Percentiles rank a stretch among this genome's conserved stretches.
Conservation (phyloP, 2,888 invertebrate genomes). For the Thysanoteuthis rhombus region DNA sequence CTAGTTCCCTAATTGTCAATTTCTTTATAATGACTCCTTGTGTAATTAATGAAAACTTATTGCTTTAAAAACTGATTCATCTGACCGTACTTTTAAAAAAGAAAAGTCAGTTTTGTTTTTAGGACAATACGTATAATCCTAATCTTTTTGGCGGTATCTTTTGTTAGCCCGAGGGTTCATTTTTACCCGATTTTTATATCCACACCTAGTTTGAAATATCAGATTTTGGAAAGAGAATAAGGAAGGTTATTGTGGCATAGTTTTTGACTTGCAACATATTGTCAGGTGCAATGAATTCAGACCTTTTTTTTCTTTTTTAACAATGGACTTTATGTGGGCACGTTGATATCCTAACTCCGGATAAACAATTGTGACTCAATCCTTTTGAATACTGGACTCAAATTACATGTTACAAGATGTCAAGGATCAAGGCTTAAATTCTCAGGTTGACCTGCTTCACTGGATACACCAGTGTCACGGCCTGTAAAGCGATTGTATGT, state of each 20-base stretch:
- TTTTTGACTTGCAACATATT: background rate
- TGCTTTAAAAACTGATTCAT: too few species aligned
- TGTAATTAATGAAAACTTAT: too few species aligned
- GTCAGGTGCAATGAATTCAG: background rate
- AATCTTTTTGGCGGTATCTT: too few species aligned
- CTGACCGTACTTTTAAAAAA: too few species aligned
- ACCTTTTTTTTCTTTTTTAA: background rate
- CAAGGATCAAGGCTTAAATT: background rate
- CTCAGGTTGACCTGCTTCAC: background rate
- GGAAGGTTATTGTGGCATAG: background rate
- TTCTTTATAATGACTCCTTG: too few species aligned
- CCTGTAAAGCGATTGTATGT: background rate
- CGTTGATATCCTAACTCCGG: background rate
- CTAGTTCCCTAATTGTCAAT: too few species aligned
- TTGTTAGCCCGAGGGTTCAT: too few species aligned
- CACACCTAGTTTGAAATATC: background rate
- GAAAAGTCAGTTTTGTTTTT: too few species aligned
- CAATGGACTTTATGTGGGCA: background rate
- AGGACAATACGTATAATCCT: too few species aligned
- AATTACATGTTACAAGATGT: background rate
- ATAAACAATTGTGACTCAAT: background rate
- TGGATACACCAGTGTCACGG: background rate
- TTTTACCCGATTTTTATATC: background rate
- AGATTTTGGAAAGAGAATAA: background rate
- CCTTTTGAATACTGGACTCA: background rate